Evolutionary conservation across 2,797 vertebrate species (phyloP), one percentile per base, ranked within the genome.

Genomic region (Enteromius paludinosus): DNA sequence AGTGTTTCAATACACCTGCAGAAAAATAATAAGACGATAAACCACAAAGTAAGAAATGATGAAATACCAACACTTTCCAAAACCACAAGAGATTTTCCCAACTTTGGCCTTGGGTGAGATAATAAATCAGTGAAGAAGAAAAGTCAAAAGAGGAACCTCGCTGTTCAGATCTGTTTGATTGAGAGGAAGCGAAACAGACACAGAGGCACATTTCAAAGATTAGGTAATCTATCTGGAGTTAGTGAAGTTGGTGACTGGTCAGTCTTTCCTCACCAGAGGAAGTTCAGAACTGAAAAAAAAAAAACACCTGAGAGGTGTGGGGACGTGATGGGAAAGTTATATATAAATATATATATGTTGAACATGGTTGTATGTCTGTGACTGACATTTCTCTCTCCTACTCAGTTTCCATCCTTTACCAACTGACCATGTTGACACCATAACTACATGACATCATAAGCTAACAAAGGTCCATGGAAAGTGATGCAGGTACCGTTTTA

Each of bases 1-100:
- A 59, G 5, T 84, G 17, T 17, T 54, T 59, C 17, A 20, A 17
- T 25, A 78, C 45, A 85, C 83, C 71, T 81, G 45, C n/a, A 81
- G 56, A 43, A 54, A 73, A 74, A 74, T 43, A 64, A 62, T 28
- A 52, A 52, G 74, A 59, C 70, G 54, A 66, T 52, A 74, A 54
- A 74, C 59, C 70, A 52, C 45, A 81, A 35, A 43, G n/a, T 49
- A 28, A 35, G 68, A 45, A 61, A 72, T 61, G 41, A 61, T 59
- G 79, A 81, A 81, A 35, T 61, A 81, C 47, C 68, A 81, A 81
- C 79, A 72, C 59, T 82, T 82, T 82, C 79, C 79, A 82, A 66
- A 64, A 12, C 70, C 79, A 82, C 70, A 54, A 43, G 15, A 66
- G 43, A 82, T 74, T 82, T 79, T 54, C 45, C 70, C 17, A 74